Evolutionary conservation across 2,888 invertebrate species (phyloP).

Genomic region (Rhingia rostrata): DNA sequence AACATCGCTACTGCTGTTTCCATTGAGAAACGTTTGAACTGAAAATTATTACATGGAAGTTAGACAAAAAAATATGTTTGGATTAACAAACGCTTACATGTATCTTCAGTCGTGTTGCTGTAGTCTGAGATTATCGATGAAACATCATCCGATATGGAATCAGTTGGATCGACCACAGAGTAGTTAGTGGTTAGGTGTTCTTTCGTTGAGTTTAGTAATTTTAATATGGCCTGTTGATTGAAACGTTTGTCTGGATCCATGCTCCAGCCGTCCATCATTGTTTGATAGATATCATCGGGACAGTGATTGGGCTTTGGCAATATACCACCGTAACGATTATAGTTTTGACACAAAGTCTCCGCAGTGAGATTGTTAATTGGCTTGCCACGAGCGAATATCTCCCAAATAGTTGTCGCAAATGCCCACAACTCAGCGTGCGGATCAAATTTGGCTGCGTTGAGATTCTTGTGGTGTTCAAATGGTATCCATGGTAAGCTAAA

Average conservation of each 20-base stretch:
- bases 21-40: slow-evolving; percentile 67
- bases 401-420: slow-evolving; percentile 95
- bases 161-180: slow-evolving; percentile 59
- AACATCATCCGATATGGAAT: slow-evolving; percentile 64
- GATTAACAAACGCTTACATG: slow-evolving; percentile 44
- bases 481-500: slow-evolving; percentile 94
- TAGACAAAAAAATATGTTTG: not conserved
- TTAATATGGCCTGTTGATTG: slow-evolving; percentile 91
- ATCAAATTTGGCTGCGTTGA: slow-evolving; percentile 87
- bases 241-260: slow-evolving; percentile 88
- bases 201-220: slow-evolving; percentile 78
- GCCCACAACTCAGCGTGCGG: slow-evolving; percentile 94
- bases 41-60: not conserved
- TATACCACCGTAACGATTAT: slow-evolving; percentile 83
- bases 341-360: slow-evolving; percentile 76
- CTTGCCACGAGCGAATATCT: slow-evolving; percentile 92
- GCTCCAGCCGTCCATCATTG: slow-evolving; percentile 93
- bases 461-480: slow-evolving; percentile 89
- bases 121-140: slow-evolving; percentile 68
- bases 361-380: slow-evolving; percentile 81
- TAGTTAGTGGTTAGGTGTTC: slow-evolving; percentile 75
- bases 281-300: slow-evolving; percentile 88
- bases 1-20: slow-evolving; percentile 65
- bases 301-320: slow-evolving; percentile 88
- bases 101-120: slow-evolving; percentile 63